Evolutionary conservation across 2,113 vertebrate genomes (phyloP).

Genomic region (Oncorhynchus nerka): DNA sequence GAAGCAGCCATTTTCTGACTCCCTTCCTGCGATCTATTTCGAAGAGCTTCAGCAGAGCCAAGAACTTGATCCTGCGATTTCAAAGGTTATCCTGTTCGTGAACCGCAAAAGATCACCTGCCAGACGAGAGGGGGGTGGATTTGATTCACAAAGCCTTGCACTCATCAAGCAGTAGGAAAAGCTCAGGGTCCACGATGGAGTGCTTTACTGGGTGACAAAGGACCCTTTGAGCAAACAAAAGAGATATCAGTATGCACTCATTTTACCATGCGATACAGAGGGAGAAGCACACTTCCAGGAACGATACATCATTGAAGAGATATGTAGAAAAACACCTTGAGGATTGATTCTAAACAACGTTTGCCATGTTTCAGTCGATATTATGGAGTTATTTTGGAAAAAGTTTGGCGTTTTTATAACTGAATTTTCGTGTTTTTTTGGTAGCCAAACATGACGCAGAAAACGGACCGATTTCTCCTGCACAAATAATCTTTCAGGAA

Average conservation of each 20-base stretch:
- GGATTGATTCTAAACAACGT: too few relatives aligned
- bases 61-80: neutral
- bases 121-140: neutral
- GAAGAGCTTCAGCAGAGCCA: neutral
- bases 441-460: too few relatives aligned
- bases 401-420: too few relatives aligned
- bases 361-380: too few relatives aligned
- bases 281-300: too few relatives aligned
- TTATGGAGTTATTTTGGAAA: too few relatives aligned
- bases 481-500: too few relatives aligned
- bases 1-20: neutral
- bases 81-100: neutral
- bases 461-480: too few relatives aligned
- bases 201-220: constrained; percentile 11
- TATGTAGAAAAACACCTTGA: too few relatives aligned
- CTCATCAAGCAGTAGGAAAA: constrained; percentile 10
- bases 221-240: neutral
- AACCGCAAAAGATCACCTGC: neutral
- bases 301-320: too few relatives aligned
- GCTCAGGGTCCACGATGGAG: neutral
- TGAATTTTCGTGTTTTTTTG: too few relatives aligned
- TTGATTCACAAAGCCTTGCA: neutral
- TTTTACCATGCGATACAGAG: too few relatives aligned
- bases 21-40: neutral
- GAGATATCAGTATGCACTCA: constrained; percentile 1